Base-by-base conservation (phyloP, 2,888 invertebrate species). In the Microlaimidae sp. region DNA sequence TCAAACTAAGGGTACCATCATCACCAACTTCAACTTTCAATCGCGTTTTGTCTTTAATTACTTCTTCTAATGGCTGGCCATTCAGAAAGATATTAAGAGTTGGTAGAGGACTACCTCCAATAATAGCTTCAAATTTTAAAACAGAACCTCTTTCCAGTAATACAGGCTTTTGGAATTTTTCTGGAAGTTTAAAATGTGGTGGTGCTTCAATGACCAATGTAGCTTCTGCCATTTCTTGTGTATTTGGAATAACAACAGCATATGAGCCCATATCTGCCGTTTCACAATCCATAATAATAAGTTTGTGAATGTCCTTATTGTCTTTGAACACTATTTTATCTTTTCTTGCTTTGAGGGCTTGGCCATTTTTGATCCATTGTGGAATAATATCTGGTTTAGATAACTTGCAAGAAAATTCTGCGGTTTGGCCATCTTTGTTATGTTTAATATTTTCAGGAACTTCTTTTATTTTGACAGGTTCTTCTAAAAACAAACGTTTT, bases 1-100 rank as follows among this genome's bases (percentile, higher is more conserved):
- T 46, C 10, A 66, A 60, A 32, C 59, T 57, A 1, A 61, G 54
- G 41, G 51, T 53, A 41, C 62, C 62, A 27, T 64, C 64, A 53
- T 61, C 50, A n/a, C n/a, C 24, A 25, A 21, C 17, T 5, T 43
- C 23, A n/a, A 43, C 5, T n/a, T 43, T 7, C 7, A n/a, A 21
- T n/a, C 43, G 43, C 7, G n/a, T 43, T 7, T 43, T 43, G 7
- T n/a, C 43, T 43, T n/a, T 24, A 5, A 43, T n/a, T 24, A 10
- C n/a, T n/a, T 43, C 43, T 7, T 5, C 23, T 24, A 43, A 10
- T 7, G 13, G 17, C 23, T 43, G 7, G 7, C 23, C 43, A n/a
- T 43, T 43, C 43, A 43, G n/a, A n/a, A 43, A 24, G 7, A 5
- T 52, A 13, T 13, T 7, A 28, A 53, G 3, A 4, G 26, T 27